These are phyloP conservation scores for Holacanthella duospinosa DNA, from an alignment of 2,888 invertebrate genomes.

Conservation along the genomic window DNA sequence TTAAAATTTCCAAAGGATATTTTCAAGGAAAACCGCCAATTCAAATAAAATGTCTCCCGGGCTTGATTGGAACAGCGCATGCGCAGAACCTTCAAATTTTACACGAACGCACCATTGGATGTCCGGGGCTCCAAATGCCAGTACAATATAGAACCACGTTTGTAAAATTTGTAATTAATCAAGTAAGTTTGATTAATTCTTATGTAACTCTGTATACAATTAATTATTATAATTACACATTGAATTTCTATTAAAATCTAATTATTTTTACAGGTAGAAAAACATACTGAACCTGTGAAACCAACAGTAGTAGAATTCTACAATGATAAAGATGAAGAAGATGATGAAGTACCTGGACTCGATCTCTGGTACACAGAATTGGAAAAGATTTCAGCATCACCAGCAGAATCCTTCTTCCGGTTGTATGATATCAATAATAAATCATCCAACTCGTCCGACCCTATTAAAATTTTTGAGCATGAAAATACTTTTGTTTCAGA, in stretches of 20 bases:
- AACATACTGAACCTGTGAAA: neutral
- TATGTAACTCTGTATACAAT: neutral
- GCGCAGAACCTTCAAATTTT: neutral
- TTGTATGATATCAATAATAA: neutral
- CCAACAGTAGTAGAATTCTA: neutral
- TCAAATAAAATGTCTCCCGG: neutral
- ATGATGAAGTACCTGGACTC: neutral
- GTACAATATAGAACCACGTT: neutral
- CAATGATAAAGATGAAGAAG: neutral
- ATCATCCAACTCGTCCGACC: neutral
- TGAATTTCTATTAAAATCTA: neutral
- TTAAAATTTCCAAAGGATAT: neutral
- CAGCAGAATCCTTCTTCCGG: neutral
- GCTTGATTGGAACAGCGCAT: neutral
- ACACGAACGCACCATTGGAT: neutral
- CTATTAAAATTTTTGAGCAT: slow-evolving; percentile 4
- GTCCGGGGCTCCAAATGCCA: neutral
- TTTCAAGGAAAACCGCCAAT: neutral
- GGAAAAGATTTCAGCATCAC: neutral
- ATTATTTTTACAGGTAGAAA: neutral
- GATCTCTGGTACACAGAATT: neutral
- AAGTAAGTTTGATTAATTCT: neutral
- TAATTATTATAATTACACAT: no score
- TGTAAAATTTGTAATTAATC: neutral
- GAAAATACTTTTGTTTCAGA: neutral